A percentile compares a stretch with the other conserved stretches of the same genome.
These are phyloP conservation scores for Synanthedon andrenaeformis DNA, from an alignment of 2,888 invertebrate genomes.

Conservation along the genomic window DNA sequence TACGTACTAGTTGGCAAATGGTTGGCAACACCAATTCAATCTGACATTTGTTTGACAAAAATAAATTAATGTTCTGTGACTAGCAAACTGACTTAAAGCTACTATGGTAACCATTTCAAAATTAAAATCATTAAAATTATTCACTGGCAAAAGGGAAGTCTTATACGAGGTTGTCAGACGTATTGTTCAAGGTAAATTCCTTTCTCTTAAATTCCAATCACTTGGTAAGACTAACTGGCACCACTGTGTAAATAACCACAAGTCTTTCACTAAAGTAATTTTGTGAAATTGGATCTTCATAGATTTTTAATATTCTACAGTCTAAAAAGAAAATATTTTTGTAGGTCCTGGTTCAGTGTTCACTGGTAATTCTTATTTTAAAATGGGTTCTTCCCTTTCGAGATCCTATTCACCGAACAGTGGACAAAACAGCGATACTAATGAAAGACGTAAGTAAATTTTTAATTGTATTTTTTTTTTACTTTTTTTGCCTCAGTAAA, in stretches of 20 bases:
- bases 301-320: not conserved
- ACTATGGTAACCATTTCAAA: not conserved
- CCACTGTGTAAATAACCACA: no score
- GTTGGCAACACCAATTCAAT: no score
- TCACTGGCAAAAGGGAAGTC: slow-evolving; percentile 22
- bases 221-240: not conserved
- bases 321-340: not conserved
- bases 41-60: no score
- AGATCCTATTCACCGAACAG: slow-evolving; percentile 57
- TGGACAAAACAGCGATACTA: slow-evolving; percentile 20
- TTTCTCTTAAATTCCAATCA: slow-evolving; percentile 20
- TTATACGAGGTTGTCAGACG: slow-evolving; percentile 29
- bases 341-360: slow-evolving; percentile 1
- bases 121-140: slow-evolving; percentile 8
- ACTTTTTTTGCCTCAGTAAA: no score
- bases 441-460: slow-evolving; percentile 36
- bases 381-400: slow-evolving; percentile 58
- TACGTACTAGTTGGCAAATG: no score
- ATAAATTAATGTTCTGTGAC: no score
- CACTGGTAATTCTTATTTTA: slow-evolving; percentile 1
- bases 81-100: no score
- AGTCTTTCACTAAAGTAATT: no score
- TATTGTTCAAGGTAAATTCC: slow-evolving; percentile 47
- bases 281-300: no score
- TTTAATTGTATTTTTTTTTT: not conserved